Evolutionary conservation across 2,888 invertebrate species (phyloP), one percentile per base, ranked within the genome.

Genomic region (Stenodema calcarata): DNA sequence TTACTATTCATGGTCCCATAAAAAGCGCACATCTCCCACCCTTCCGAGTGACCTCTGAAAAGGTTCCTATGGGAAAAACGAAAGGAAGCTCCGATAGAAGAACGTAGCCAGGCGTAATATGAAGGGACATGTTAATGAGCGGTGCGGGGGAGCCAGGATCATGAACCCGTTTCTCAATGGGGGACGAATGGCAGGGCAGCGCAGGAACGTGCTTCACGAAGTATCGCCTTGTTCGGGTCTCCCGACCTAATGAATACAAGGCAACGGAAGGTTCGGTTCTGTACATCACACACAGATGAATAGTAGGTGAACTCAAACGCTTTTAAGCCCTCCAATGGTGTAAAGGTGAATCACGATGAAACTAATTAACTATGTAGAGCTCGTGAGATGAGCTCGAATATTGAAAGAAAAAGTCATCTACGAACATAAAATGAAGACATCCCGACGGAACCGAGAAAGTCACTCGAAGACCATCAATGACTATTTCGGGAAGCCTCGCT

Each of bases 91-190:
- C 35, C 18, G n/a, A 30, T 73, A 30, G 30, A 62, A 12, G 73
- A 41, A 41, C 14, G 35, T 35, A 41, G n/a, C 30, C 54, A 80
- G 82, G n/a, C 41, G 35, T 47, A 62, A 82, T 82, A 82, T 82
- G 82, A 82, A 82, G 82, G 82, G 62, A 69, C 82, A 82, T 82
- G 69, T 82, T 82, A 82, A 82, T 82, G 82, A 80, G 78, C 12
- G 30, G 18, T 42, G 41, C 44, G 35, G 76, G 76, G 80, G 28
- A 54, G 35, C 82, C 30, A 41, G 42, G 82, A 82, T 82, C 82
- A 82, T 82, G 82, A 41, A 82, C 82, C 69, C 62, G 69, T 69
- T 82, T 82, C 69, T 69, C 41, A 82, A 82, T 54, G 80, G 80
- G 23, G 82, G 82, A 42, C 69, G 42, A 78, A 69, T 18, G 28